Percentiles rank a stretch among this genome's conserved stretches.
These are phyloP conservation scores for Epinotia brunnichana DNA, from an alignment of 2,888 invertebrate genomes.

Conservation along the genomic window DNA sequence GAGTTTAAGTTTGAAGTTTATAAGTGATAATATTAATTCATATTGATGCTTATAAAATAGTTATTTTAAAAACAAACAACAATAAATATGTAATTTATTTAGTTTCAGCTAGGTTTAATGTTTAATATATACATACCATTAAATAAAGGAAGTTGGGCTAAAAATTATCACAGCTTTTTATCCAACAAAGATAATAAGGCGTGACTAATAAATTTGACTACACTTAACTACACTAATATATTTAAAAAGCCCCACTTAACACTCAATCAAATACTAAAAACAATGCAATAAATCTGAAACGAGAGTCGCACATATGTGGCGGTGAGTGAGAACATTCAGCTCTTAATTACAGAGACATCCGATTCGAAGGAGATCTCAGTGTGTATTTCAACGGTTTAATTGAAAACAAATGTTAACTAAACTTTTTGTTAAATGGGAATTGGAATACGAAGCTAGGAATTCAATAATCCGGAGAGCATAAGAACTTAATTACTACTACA, in stretches of 20 bases:
- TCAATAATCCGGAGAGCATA: neutral
- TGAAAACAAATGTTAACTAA: conserved; percentile 76
- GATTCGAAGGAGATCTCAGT: conserved; percentile 65
- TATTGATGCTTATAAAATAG: neutral
- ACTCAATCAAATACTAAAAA: conserved; percentile 50
- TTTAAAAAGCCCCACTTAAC: conserved; percentile 39
- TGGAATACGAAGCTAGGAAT: conserved; percentile 5
- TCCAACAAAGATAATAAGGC: conserved; percentile 16
- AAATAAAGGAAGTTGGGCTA: neutral
- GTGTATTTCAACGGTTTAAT: conserved; percentile 76
- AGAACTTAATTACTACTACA: neutral
- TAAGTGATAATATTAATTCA: neutral
- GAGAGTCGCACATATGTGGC: conserved; percentile 63
- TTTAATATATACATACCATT: too few species aligned
- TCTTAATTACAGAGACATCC: conserved; percentile 73
- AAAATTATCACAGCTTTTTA: conserved; percentile 5
- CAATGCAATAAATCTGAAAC: conserved; percentile 73
- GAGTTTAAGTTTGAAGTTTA: neutral
- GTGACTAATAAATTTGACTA: conserved; percentile 35
- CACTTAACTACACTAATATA: conserved; percentile 30
- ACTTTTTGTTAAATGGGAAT: conserved; percentile 47
- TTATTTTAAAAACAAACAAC: too few species aligned
- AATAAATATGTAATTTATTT: too few species aligned
- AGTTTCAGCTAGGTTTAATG: too few species aligned
- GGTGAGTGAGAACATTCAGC: conserved; percentile 66